Conservation (phyloP, 2,888 invertebrate species). For the Drosophila testacea region DNA sequence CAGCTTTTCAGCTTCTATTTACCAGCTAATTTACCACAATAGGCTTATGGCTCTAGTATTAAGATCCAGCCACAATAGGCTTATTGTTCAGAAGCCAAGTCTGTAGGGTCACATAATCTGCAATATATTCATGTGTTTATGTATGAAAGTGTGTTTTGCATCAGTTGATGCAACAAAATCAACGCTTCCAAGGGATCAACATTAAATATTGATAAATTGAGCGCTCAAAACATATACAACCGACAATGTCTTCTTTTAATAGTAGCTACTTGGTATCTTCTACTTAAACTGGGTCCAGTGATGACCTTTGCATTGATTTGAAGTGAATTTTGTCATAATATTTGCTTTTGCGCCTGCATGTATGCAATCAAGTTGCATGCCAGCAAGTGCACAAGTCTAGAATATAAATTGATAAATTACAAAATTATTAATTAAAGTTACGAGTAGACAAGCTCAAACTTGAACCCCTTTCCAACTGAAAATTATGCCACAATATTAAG, state of each 20-base stretch:
- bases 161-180: constrained; percentile 25
- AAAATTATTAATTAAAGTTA: constrained; percentile 74
- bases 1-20: background rate
- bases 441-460: background rate
- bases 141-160: background rate
- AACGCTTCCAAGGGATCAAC: constrained; percentile 23
- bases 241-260: constrained; percentile 6
- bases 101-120: constrained; percentile 7
- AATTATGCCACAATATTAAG: constrained; percentile 74
- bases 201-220: constrained; percentile 36
- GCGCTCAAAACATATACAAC: background rate
- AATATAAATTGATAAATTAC: constrained; percentile 78
- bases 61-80: constrained; percentile 9
- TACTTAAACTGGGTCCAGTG: background rate
- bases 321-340: constrained; percentile 50
- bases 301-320: constrained; percentile 11
- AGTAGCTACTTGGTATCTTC: constrained; percentile 2
- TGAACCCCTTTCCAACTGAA: constrained; percentile 21
- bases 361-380: constrained; percentile 26
- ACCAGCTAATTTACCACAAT: constrained; percentile 30
- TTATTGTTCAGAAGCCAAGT: background rate
- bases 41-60: constrained; percentile 19
- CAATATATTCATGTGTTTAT: background rate
- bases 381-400: constrained; percentile 21
- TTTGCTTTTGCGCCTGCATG: constrained; percentile 54